Evolutionary conservation across 2,797 vertebrate species (phyloP).

Genomic region (Gambusia yucatana): DNA sequence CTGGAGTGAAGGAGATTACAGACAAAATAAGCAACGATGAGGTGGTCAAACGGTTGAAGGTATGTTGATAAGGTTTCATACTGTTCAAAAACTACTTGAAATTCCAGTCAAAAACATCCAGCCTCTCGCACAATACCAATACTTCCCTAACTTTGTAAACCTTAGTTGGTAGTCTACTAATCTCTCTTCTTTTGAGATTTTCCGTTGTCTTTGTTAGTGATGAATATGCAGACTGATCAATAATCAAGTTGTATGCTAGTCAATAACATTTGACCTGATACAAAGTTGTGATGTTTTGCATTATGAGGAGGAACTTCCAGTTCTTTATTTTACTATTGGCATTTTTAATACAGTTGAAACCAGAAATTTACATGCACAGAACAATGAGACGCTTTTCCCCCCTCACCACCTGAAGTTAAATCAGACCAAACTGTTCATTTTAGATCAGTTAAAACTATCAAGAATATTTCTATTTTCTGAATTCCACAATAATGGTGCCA

Average conservation of each 20-base stretch:
- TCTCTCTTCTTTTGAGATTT: not conserved
- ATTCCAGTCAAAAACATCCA: slow-evolving; percentile 7
- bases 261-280: not conserved
- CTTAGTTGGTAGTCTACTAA: not conserved
- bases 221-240: not conserved
- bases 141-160: slow-evolving; percentile 30
- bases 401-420: not conserved
- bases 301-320: not conserved
- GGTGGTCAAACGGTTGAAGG: slow-evolving; percentile 97
- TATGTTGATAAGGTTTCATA: slow-evolving; percentile 58
- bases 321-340: not conserved
- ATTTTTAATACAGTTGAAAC: not conserved
- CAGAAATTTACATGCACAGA: not conserved
- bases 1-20: slow-evolving; percentile 98
- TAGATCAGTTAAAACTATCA: not conserved
- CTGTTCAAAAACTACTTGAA: not conserved
- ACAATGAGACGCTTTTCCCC: rapidly evolving
- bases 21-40: slow-evolving; percentile 99
- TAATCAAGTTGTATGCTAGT: not conserved
- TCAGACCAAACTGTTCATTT: not conserved
- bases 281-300: not conserved
- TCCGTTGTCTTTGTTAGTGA: not conserved
- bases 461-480: not conserved
- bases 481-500: not conserved
- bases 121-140: slow-evolving; percentile 23